These are phyloP conservation scores for Clunio marinus DNA, from an alignment of 2,888 invertebrate genomes.

Conservation along the genomic window DNA sequence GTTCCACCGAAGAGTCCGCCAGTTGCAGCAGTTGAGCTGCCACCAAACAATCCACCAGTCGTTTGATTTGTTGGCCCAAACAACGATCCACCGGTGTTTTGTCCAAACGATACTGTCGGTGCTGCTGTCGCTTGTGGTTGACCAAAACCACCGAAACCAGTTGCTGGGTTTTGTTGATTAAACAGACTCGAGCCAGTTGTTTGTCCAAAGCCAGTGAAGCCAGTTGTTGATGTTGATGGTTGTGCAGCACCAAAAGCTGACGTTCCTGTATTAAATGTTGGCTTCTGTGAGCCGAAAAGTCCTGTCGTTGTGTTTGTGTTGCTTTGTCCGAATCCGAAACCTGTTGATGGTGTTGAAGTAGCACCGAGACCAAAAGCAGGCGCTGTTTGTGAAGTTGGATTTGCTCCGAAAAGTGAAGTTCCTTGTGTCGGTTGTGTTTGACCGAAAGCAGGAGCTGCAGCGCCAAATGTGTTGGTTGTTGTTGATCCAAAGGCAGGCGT, in stretches of 20 bases:
- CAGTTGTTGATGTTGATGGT: slow-evolving; percentile 44
- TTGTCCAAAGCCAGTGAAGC: slow-evolving; percentile 50
- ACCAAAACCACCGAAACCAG: slow-evolving; percentile 58
- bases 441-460: slow-evolving; percentile 49
- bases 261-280: slow-evolving; percentile 40
- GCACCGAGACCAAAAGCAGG: slow-evolving; percentile 45
- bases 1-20: slow-evolving; percentile 52
- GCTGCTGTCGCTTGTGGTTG: slow-evolving; percentile 45
- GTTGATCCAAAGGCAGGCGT: slow-evolving; percentile 55
- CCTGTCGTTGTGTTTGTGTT: slow-evolving; percentile 51
- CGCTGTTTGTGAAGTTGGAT: slow-evolving; percentile 47
- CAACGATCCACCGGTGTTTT: neutral
- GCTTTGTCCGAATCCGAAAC: slow-evolving; percentile 57
- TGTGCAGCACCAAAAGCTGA: slow-evolving; percentile 43
- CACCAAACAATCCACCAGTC: slow-evolving; percentile 56
- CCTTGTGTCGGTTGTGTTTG: slow-evolving; percentile 42
- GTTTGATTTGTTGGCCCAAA: slow-evolving; percentile 45
- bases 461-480: slow-evolving; percentile 45
- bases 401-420: slow-evolving; percentile 50
- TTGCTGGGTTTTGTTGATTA: slow-evolving; percentile 48
- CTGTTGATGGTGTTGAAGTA: slow-evolving; percentile 48
- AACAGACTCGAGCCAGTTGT: slow-evolving; percentile 46
- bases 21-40: slow-evolving; percentile 49
- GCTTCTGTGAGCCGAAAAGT: slow-evolving; percentile 42
- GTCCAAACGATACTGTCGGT: slow-evolving; percentile 43